Evolutionary conservation across 30 jellyfish, hydroid and myxozoan species (phyloP).

Genomic region (Pseudorhiza aurosa): DNA sequence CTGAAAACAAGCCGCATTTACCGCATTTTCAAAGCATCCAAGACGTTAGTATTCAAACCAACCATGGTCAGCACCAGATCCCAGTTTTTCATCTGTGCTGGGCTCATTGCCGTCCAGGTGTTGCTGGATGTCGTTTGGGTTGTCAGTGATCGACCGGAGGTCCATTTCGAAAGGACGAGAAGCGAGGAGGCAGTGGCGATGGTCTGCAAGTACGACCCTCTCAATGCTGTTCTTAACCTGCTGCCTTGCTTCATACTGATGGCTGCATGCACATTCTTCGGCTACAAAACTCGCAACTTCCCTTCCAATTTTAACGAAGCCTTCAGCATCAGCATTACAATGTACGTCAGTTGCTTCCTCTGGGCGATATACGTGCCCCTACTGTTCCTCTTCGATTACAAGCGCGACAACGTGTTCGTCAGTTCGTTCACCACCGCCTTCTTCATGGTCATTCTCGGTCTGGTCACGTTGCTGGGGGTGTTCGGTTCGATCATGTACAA

Average conservation of each 20-base stretch:
- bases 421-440: constrained; percentile 30
- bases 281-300: constrained; percentile 90
- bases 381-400: constrained; percentile 22
- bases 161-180: constrained; percentile 10
- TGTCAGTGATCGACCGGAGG: constrained; percentile 73
- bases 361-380: constrained; percentile 78
- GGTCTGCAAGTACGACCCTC: constrained; percentile 57
- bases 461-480: constrained; percentile 58
- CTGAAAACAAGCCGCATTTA: constrained; percentile 87
- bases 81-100: constrained; percentile 72
- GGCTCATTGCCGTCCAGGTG: constrained; percentile 70
- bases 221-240: constrained; percentile 65
- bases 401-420: constrained; percentile 9
- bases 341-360: constrained; percentile 88
- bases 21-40: constrained; percentile 86
- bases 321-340: constrained; percentile 86
- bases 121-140: constrained; percentile 87
- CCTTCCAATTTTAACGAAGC: constrained; percentile 95
- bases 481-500: constrained; percentile 58
- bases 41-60: constrained; percentile 37
- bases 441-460: constrained; percentile 44
- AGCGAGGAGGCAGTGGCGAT: constrained; percentile 40
- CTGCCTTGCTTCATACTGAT: constrained; percentile 77
- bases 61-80: constrained; percentile 81
- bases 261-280: constrained; percentile 83